Evolutionary conservation across 1,140 invertebrate genomes (phyloP).

Genomic region (Teleogryllus occipitalis): DNA sequence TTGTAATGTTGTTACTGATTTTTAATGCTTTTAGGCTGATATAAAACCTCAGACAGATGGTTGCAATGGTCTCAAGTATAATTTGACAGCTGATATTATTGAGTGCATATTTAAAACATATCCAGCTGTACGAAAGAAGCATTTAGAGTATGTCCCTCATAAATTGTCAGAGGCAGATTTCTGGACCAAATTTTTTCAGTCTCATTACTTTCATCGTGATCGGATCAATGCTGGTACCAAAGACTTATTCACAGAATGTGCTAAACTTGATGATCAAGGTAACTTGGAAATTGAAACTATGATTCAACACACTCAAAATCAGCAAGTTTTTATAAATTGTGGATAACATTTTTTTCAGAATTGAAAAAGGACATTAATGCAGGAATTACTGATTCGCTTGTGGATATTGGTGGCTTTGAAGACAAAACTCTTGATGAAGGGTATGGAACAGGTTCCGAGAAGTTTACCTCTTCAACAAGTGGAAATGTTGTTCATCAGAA

Average conservation of each 20-base stretch:
- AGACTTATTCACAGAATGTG: conserved; percentile 94
- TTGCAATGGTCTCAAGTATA: conserved; percentile 94
- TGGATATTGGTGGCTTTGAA: conserved; percentile 72
- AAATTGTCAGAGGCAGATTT: conserved; percentile 95
- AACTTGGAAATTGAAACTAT: neutral
- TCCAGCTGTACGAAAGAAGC: conserved; percentile 95
- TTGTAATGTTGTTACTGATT: too few species aligned
- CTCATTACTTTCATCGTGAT: conserved; percentile 98
- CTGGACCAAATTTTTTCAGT: conserved; percentile 99
- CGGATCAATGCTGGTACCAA: conserved; percentile 79
- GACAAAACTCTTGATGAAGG: conserved; percentile 64
- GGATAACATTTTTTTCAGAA: conserved; percentile 37
- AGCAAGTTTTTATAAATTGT: too few species aligned
- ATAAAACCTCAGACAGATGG: conserved; percentile 97
- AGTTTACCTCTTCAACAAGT: conserved; percentile 43
- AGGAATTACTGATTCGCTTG: conserved; percentile 66
- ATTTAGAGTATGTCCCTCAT: conserved; percentile 90
- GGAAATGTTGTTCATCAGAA: conserved; percentile 77
- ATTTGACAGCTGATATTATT: conserved; percentile 93
- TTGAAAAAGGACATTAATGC: conserved; percentile 68
- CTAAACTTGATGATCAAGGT: conserved; percentile 86
- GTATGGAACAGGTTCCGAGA: conserved; percentile 50
- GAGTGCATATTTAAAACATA: conserved; percentile 99
- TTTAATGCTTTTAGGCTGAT: conserved; percentile 54
- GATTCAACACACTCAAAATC: too few species aligned